Evolutionary conservation across 2,797 vertebrate species (phyloP).

Genomic region (Sciaenops ocellatus): DNA sequence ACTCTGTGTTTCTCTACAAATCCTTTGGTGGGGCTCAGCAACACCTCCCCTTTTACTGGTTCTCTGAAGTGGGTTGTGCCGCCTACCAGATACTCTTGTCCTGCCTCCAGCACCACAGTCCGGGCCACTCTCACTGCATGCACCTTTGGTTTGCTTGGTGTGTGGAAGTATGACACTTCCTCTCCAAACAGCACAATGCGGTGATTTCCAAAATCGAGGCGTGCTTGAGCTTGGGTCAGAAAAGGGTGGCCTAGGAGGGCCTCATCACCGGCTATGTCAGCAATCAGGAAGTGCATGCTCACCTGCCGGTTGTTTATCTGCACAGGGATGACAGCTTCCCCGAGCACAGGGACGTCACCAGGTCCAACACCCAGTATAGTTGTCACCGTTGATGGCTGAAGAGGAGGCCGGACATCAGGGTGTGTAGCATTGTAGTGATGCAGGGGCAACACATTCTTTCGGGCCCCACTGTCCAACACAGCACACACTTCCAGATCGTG

Average conservation of each 20-base stretch:
- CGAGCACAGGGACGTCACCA: slow-evolving; percentile 13
- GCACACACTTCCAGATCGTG: slow-evolving; percentile 42
- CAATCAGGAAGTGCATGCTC: slow-evolving; percentile 10
- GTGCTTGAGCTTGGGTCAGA: slow-evolving; percentile 1
- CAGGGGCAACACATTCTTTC: slow-evolving; percentile 18
- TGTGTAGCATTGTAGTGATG: slow-evolving; percentile 30
- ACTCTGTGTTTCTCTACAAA: slow-evolving; percentile 37
- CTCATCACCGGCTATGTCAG: slow-evolving; percentile 9
- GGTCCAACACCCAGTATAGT: slow-evolving; percentile 25
- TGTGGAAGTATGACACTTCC: slow-evolving; percentile 13
- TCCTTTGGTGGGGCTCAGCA: slow-evolving; percentile 44
- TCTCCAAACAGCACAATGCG: neutral
- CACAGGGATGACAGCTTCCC: slow-evolving; percentile 17
- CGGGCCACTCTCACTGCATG: slow-evolving; percentile 13
- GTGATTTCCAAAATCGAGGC: slow-evolving; percentile 17
- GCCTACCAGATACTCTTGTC: slow-evolving; percentile 16
- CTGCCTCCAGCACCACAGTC: slow-evolving; percentile 26
- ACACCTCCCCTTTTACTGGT: neutral
- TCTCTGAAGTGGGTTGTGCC: neutral
- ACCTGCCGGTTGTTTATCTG: slow-evolving; percentile 11
- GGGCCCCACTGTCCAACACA: slow-evolving; percentile 38
- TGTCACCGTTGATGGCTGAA: slow-evolving; percentile 4
- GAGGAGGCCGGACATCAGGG: neutral
- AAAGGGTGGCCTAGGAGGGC: slow-evolving; percentile 27
- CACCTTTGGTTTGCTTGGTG: neutral